Evolutionary conservation across 1,140 invertebrate species (phyloP).

Genomic region (Lepidurus arcticus): DNA sequence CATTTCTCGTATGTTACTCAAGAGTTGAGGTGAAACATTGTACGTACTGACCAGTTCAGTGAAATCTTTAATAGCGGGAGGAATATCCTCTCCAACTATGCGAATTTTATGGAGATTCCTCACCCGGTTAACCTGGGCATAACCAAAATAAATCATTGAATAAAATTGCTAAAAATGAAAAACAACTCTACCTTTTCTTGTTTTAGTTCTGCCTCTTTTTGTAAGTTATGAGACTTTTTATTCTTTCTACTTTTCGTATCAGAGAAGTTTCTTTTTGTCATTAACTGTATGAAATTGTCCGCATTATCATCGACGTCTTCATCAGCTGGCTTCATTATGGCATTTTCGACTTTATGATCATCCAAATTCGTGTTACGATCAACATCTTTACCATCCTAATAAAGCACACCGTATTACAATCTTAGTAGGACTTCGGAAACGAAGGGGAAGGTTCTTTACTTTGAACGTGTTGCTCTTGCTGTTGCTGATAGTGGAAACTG

Average conservation of each 20-base stretch:
- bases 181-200: neutral
- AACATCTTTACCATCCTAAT: neutral
- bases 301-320: neutral
- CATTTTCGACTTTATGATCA: neutral
- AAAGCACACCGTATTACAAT: neutral
- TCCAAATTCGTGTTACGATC: neutral
- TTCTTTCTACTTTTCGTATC: neutral
- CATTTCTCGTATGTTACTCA: constrained; percentile 65
- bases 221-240: neutral
- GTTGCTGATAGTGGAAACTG: no score
- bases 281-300: neutral
- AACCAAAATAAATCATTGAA: neutral
- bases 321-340: neutral
- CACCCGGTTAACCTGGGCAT: constrained; percentile 58
- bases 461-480: no score
- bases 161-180: neutral
- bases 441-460: no score
- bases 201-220: neutral
- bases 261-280: neutral
- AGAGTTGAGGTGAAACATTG: constrained; percentile 54
- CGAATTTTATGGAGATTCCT: constrained; percentile 70
- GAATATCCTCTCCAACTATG: constrained; percentile 66
- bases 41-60: constrained; percentile 54
- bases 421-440: neutral
- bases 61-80: constrained; percentile 66